Evolutionary conservation across 2,113 vertebrate genomes (phyloP).

Genomic region (Fregetta grallaria): DNA sequence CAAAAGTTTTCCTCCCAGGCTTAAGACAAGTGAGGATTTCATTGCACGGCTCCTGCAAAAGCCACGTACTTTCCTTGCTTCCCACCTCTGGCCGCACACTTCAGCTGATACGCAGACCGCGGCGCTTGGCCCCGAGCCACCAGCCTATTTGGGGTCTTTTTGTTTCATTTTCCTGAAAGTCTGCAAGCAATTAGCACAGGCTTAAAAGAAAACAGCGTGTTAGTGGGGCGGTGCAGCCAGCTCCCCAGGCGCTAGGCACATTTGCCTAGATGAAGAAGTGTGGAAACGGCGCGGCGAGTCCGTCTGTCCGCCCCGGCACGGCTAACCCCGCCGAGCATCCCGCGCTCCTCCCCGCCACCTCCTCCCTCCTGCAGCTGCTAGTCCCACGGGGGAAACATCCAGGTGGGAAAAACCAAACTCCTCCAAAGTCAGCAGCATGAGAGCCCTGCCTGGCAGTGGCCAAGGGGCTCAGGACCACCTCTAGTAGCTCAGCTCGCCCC

Average conservation of each 20-base stretch:
- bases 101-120: background rate
- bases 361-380: background rate
- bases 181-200: constrained; percentile 18
- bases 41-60: background rate
- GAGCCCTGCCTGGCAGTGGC: background rate
- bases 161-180: constrained; percentile 34
- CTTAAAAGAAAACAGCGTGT: background rate
- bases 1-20: background rate
- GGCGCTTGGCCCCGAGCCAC: background rate
- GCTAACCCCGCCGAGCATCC: background rate
- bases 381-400: background rate
- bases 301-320: background rate
- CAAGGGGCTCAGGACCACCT: background rate
- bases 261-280: constrained; percentile 19
- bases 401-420: background rate
- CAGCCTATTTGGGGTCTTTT: background rate
- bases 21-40: background rate
- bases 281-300: background rate
- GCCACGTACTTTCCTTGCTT: background rate
- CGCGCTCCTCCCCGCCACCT: background rate
- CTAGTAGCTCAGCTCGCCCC: background rate
- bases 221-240: background rate
- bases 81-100: background rate
- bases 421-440: background rate
- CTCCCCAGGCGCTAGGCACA: constrained; percentile 37